phyloP scores from a whole-genome alignment of 2,113 vertebrate species.

The Meriones unguiculatus region DNA sequence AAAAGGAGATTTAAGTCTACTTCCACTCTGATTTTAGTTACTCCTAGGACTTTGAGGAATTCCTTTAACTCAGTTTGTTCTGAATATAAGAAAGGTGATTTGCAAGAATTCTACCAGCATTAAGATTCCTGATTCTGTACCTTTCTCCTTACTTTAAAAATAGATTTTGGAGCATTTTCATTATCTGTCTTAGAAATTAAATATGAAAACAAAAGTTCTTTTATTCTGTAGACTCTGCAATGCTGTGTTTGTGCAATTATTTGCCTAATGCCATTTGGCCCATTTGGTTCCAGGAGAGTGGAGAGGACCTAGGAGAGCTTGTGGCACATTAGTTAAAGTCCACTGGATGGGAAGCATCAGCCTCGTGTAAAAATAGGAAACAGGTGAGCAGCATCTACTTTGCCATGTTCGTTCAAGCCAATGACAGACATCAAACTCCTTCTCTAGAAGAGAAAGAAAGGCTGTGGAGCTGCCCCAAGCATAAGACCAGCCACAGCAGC shows the following conservation, averaged over 20 bases:
- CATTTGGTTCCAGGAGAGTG: neutral
- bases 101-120: neutral
- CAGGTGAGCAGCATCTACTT: neutral
- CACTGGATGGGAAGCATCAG: neutral
- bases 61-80: conserved; percentile 22
- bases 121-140: neutral
- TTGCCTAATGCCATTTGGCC: neutral
- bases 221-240: neutral
- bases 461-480: neutral
- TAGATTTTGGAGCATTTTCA: neutral
- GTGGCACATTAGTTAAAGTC: neutral
- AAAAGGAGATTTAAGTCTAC: conserved; percentile 48
- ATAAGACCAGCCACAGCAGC: neutral
- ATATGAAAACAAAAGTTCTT: neutral
- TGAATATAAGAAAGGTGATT: conserved; percentile 39
- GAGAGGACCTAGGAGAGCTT: neutral
- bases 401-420: neutral
- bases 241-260: neutral
- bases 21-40: conserved; percentile 3
- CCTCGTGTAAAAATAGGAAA: neutral
- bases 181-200: too few relatives aligned
- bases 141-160: conserved; percentile 18
- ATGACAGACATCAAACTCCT: neutral
- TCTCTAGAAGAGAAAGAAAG: conserved; percentile 18
- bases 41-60: conserved; percentile 41